Conservation (phyloP, 2,113 vertebrate species). For the Rhagologus leucostigma region DNA sequence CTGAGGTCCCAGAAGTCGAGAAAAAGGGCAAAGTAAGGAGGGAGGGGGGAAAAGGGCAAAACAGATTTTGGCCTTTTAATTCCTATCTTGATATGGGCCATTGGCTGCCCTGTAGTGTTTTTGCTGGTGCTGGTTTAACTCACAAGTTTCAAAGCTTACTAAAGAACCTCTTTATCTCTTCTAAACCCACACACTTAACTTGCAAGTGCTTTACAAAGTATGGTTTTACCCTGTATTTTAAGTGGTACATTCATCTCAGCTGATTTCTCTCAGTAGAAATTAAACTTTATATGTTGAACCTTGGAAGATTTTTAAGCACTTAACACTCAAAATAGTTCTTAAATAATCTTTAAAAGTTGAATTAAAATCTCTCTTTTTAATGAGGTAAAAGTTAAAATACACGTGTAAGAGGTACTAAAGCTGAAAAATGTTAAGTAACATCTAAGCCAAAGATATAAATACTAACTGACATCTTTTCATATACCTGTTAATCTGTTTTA, state of each 20-base stretch:
- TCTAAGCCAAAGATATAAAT: not conserved
- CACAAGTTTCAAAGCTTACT: not conserved
- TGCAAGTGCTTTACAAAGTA: not conserved
- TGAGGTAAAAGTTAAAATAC: not conserved
- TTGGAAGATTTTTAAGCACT: not conserved
- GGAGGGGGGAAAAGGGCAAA: not conserved
- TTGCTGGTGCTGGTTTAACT: not conserved
- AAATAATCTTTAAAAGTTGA: not conserved
- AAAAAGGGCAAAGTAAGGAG: not conserved
- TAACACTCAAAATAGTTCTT: not conserved
- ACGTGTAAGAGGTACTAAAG: not conserved
- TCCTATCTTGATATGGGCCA: not conserved
- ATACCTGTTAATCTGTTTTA: not conserved
- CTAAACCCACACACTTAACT: not conserved
- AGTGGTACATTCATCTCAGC: not conserved
- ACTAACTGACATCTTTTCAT: not conserved
- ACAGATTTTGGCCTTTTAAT: not conserved
- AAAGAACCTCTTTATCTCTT: not conserved
- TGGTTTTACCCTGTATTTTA: not conserved
- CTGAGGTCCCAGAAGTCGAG: not conserved
- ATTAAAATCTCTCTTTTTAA: not conserved
- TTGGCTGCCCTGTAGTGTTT: not conserved
- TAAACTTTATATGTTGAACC: not conserved
- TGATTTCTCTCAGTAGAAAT: not conserved
- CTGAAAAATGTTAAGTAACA: not conserved